phyloP scores from a whole-genome alignment of 2,888 invertebrate genomes.

The Elegia similella region DNA sequence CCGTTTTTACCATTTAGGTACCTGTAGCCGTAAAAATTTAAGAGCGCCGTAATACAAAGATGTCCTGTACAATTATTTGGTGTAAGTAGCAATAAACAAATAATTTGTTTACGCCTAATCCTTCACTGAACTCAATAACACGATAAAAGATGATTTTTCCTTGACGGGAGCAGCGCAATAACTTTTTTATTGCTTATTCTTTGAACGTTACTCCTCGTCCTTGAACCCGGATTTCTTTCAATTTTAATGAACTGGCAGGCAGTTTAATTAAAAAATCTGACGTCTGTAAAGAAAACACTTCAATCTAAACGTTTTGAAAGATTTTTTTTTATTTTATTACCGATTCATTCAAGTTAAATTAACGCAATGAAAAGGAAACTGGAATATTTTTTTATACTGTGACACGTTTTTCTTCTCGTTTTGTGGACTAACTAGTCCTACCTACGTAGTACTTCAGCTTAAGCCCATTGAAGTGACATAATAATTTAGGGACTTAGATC shows the following conservation, averaged over 20 bases:
- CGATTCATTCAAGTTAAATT: neutral
- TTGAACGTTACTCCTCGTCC: neutral
- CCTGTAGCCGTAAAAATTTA: neutral
- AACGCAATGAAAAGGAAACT: neutral
- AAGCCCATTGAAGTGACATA: too few species aligned
- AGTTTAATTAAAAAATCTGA: slow-evolving; percentile 6
- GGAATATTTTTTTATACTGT: too few species aligned
- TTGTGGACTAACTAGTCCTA: too few species aligned
- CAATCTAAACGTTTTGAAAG: neutral
- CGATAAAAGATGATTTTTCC: neutral
- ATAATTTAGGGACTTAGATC: too few species aligned
- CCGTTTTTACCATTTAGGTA: too few species aligned
- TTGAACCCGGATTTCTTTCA: neutral
- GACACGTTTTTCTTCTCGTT: too few species aligned
- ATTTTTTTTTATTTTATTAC: neutral
- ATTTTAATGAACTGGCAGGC: neutral
- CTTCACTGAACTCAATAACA: neutral
- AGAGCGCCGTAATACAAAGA: neutral
- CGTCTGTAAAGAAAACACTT: neutral
- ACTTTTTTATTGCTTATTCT: slow-evolving; percentile 1
- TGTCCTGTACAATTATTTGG: neutral
- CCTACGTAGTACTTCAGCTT: too few species aligned
- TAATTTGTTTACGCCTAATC: neutral
- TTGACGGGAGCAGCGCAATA: neutral
- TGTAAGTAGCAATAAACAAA: neutral